These are phyloP conservation scores for Campopleginae sp. DNA, from an alignment of 2,888 invertebrate species.

Conservation along the genomic window DNA sequence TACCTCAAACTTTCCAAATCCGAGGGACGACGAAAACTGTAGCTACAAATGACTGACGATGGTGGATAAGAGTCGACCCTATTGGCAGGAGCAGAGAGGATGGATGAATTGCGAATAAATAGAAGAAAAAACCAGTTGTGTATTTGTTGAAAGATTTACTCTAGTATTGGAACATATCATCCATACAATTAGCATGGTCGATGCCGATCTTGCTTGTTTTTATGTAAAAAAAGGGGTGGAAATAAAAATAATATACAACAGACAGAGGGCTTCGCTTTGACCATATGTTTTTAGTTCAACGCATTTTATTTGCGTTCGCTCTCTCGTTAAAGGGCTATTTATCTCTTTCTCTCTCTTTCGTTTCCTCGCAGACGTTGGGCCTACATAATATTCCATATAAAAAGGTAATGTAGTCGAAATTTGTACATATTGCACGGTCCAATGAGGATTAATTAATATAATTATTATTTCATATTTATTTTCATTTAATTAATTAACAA, in stretches of 20 bases:
- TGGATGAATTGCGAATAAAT: constrained; percentile 45
- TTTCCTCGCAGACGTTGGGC: constrained; percentile 68
- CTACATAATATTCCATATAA: constrained; percentile 76
- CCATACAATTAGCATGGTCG: constrained; percentile 82
- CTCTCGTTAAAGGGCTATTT: constrained; percentile 49
- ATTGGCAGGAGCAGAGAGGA: constrained; percentile 40
- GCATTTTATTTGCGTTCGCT: constrained; percentile 54
- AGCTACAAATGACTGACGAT: not conserved
- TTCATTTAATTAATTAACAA: constrained; percentile 71
- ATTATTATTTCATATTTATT: constrained; percentile 70
- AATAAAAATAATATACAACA: constrained; percentile 84
- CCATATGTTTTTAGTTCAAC: constrained; percentile 59
- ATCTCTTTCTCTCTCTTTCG: constrained; percentile 49
- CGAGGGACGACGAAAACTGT: not conserved
- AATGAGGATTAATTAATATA: constrained; percentile 79
- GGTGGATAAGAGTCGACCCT: not conserved
- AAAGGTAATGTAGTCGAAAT: constrained; percentile 79
- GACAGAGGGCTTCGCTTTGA: constrained; percentile 77
- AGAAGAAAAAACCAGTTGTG: constrained; percentile 68
- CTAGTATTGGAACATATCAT: constrained; percentile 83
- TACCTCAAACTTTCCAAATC: not conserved
- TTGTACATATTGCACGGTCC: constrained; percentile 82
- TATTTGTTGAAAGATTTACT: constrained; percentile 83
- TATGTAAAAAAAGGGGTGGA: constrained; percentile 83
- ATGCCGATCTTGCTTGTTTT: constrained; percentile 82